Conservation (phyloP, 2,113 vertebrate genomes). For the Calypte anna region DNA sequence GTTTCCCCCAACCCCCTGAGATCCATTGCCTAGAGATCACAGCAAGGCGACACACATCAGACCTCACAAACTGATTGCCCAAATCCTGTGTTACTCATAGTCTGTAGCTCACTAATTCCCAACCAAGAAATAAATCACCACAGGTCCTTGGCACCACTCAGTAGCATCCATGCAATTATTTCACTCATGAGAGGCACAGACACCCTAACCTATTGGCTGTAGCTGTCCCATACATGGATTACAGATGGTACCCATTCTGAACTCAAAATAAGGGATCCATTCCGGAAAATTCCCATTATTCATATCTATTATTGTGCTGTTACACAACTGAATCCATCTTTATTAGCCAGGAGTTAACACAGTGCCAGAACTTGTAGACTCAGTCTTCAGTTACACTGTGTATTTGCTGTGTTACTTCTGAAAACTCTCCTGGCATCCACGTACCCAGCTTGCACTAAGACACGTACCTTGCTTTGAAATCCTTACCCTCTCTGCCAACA, state of each 20-base stretch:
- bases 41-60: background rate
- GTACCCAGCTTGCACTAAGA: background rate
- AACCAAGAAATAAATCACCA: background rate
- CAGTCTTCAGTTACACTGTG: background rate
- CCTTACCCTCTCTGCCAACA: background rate
- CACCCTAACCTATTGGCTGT: background rate
- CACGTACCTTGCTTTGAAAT: background rate
- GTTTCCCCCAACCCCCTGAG: background rate
- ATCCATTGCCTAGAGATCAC: background rate
- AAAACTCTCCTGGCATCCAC: background rate
- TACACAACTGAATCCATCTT: background rate
- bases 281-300: background rate
- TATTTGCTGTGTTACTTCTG: background rate
- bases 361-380: background rate
- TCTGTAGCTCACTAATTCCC: background rate
- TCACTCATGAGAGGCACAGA: background rate
- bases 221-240: background rate
- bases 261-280: background rate
- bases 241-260: background rate
- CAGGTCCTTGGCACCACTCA: background rate
- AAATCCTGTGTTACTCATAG: background rate
- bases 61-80: background rate
- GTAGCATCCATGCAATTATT: background rate
- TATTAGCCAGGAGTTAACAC: background rate
- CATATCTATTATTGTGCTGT: background rate